Evolutionary conservation across 2,113 vertebrate species (phyloP).

Genomic region (Nyctibius bracteatus): DNA sequence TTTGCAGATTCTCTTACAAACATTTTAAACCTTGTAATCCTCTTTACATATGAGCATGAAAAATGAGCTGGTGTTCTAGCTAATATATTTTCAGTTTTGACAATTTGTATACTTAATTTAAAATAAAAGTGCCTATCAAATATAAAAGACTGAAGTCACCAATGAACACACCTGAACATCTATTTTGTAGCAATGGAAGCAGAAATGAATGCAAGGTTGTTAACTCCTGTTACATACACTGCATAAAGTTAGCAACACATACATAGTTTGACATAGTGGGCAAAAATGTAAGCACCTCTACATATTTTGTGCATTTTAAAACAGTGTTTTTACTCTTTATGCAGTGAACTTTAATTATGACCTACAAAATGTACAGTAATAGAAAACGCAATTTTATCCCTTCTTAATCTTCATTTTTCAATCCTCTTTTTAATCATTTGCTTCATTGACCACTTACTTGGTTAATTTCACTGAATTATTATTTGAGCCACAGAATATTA

Average conservation of each 20-base stretch:
- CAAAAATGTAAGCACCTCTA: not conserved
- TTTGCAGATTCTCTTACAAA: not conserved
- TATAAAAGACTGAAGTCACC: not conserved
- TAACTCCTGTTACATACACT: not conserved
- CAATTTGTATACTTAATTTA: not conserved
- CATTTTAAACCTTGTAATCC: not conserved
- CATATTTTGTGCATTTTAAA: not conserved
- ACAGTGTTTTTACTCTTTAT: not conserved
- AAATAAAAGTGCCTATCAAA: not conserved
- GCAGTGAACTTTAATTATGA: constrained; percentile 20
- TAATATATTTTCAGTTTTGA: not conserved
- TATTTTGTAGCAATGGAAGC: not conserved
- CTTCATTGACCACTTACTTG: constrained; percentile 69
- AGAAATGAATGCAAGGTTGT: not conserved
- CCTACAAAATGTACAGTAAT: constrained; percentile 27
- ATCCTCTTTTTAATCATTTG: constrained; percentile 72
- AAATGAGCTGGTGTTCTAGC: not conserved
- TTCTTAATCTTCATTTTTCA: constrained; percentile 61
- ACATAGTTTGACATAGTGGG: not conserved
- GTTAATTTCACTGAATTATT: constrained; percentile 71
- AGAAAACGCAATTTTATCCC: constrained; percentile 44
- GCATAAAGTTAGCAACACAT: not conserved
- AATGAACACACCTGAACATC: not conserved
- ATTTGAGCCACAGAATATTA: constrained; percentile 36
- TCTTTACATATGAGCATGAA: not conserved